phyloP scores from a whole-genome alignment of 2,797 vertebrate genomes.

The Mionectes olivaceus region DNA sequence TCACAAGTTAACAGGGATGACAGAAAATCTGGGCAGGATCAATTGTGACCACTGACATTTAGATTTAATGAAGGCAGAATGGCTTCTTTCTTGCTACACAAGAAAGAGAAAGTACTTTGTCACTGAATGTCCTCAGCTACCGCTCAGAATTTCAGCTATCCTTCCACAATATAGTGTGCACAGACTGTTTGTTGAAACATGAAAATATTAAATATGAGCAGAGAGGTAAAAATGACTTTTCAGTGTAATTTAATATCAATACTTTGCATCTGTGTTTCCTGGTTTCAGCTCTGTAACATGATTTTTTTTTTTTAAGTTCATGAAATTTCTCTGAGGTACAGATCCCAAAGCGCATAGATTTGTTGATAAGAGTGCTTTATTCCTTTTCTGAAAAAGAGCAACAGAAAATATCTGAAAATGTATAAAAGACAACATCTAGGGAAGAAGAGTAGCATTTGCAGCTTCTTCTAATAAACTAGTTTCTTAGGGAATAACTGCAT shows the following conservation, averaged over 20 bases:
- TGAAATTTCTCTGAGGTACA: slow-evolving; percentile 33
- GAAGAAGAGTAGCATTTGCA: not conserved
- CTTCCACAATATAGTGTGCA: not conserved
- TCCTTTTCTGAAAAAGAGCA: slow-evolving; percentile 41
- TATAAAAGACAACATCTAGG: slow-evolving; percentile 16
- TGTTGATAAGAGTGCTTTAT: slow-evolving; percentile 59
- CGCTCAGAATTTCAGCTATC: not conserved
- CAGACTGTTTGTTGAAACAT: slow-evolving; percentile 17
- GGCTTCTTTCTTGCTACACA: not conserved
- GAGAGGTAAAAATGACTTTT: slow-evolving; percentile 61
- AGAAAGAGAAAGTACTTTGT: not conserved
- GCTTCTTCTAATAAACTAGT: slow-evolving; percentile 20
- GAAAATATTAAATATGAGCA: slow-evolving; percentile 62
- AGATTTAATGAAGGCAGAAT: slow-evolving; percentile 10
- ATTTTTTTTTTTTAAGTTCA: slow-evolving; percentile 27
- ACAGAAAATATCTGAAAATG: slow-evolving; percentile 44
- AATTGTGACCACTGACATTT: slow-evolving; percentile 14
- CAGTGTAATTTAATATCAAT: slow-evolving; percentile 55
- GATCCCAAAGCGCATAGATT: slow-evolving; percentile 32
- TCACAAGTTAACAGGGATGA: slow-evolving; percentile 17
- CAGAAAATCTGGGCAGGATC: slow-evolving; percentile 18
- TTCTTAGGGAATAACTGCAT: slow-evolving; percentile 9
- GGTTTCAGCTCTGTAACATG: slow-evolving; percentile 21
- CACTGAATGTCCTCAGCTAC: not conserved
- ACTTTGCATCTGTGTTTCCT: slow-evolving; percentile 32